Evolutionary conservation across 2,113 vertebrate species (phyloP), one percentile per base, ranked within the genome.

Genomic region (Myxocyprinus asiaticus): DNA sequence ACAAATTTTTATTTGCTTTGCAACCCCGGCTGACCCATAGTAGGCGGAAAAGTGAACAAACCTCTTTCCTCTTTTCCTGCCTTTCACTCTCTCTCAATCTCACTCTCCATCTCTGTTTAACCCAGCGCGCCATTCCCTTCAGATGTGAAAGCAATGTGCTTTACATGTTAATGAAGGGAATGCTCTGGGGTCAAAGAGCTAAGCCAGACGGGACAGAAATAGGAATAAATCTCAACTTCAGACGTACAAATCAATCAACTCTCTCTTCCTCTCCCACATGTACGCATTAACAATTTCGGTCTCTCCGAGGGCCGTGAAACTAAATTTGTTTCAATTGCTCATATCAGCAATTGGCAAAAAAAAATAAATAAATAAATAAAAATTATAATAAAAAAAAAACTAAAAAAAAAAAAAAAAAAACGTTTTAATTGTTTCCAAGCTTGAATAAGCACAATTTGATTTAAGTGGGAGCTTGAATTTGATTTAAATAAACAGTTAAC

Each of bases 181-280:
- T 74, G 78, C 74, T 77, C 64, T 43, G 69, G 77, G 82, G 85
- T 84, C 80, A 81, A 63, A 81, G 81, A 66, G 80, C 59, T 85
- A 70, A 77, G 76, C 71, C 67, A 59, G 82, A 75, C 50, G 80
- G 76, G 51, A 74, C 68, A 83, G 73, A 79, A 64, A 86, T 51
- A 67, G 58, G 82, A 86, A 84, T 86, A 83, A 83, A 86, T 84
- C 76, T 62, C 56, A 83, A 81, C 78, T 69, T 82, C 58, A 81
- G 76, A 78, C 42, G 11, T 69, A 67, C 70, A 71, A 77, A 85
- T 85, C 84, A 85, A 80, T 82, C 81, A 80, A 61, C 55, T 8
- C 33, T 63, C 14, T 15, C 66, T 48, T 58, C n/a, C 64, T 48
- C 58, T 62, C 58, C 11, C 68, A 43, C 14, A 9, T 61, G 68